These are phyloP conservation scores for Salticus scenicus DNA, from an alignment of 2,888 invertebrate species.

Conservation along the genomic window DNA sequence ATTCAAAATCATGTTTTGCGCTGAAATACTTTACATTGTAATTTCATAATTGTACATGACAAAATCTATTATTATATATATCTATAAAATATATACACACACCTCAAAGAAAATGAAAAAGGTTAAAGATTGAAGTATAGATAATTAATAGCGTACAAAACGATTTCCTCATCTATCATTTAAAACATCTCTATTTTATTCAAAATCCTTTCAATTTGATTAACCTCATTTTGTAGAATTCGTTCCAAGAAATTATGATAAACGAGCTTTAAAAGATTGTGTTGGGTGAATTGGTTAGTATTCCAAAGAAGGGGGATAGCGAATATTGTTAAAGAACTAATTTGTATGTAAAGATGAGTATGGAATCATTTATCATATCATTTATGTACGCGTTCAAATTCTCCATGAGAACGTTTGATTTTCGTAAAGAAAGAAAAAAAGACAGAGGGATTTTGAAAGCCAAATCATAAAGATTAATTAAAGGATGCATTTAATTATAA, in stretches of 20 bases:
- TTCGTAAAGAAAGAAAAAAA: neutral
- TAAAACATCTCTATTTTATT: too few species aligned
- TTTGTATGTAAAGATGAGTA: conserved; percentile 22
- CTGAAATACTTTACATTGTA: too few species aligned
- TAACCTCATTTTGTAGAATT: too few species aligned
- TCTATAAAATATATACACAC: too few species aligned
- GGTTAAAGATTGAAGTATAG: too few species aligned
- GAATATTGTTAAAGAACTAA: neutral
- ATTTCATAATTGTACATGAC: too few species aligned
- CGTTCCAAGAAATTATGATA: neutral
- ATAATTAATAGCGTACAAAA: too few species aligned
- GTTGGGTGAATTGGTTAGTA: neutral
- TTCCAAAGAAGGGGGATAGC: neutral
- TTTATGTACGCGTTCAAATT: neutral
- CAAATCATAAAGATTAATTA: conserved; percentile 57
- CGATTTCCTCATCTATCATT: too few species aligned
- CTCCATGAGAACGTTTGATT: neutral
- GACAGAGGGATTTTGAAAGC: conserved; percentile 20
- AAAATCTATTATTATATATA: too few species aligned
- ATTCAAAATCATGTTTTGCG: too few species aligned
- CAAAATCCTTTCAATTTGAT: too few species aligned
- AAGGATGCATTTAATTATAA: conserved; percentile 63
- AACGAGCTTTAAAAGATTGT: conserved; percentile 1
- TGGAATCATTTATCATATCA: neutral
- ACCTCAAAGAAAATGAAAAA: too few species aligned